Conservation (phyloP, 2,113 vertebrate genomes). For the Mionectes macconnelli region DNA sequence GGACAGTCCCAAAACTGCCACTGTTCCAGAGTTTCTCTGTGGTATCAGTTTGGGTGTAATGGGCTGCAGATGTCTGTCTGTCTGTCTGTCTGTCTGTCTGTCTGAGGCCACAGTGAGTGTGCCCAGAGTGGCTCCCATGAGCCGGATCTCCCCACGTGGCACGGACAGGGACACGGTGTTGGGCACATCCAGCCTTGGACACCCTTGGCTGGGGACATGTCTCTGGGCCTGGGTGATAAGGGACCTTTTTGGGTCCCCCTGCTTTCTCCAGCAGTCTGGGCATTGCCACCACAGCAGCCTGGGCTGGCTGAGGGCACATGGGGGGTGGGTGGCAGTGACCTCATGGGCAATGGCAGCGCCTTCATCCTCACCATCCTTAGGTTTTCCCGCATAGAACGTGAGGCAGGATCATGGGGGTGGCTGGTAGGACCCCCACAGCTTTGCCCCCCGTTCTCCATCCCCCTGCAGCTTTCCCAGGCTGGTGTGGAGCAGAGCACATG, state of each 20-base stretch:
- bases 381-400: not conserved
- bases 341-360: accelerated
- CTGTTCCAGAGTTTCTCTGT: not conserved
- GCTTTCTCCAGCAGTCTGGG: accelerated
- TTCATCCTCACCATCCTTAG: not conserved
- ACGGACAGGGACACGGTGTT: accelerated
- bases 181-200: not conserved
- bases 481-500: constrained; percentile 31
- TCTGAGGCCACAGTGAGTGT: not conserved
- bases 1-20: not conserved
- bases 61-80: not conserved
- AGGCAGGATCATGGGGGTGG: not conserved
- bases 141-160: accelerated
- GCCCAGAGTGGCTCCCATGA: not conserved
- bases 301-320: not conserved
- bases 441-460: not conserved
- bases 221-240: not conserved
- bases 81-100: not conserved
- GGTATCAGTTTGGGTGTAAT: not conserved
- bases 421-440: not conserved
- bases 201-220: not conserved
- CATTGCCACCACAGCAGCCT: not conserved
- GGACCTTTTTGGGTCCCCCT: not conserved
- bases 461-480: constrained; percentile 36
- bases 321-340: accelerated